A percentile compares a stretch with the other conserved stretches of the same genome.
These are phyloP conservation scores for Syncerus caffer DNA, from an alignment of 2,797 vertebrate species.

Conservation along the genomic window DNA sequence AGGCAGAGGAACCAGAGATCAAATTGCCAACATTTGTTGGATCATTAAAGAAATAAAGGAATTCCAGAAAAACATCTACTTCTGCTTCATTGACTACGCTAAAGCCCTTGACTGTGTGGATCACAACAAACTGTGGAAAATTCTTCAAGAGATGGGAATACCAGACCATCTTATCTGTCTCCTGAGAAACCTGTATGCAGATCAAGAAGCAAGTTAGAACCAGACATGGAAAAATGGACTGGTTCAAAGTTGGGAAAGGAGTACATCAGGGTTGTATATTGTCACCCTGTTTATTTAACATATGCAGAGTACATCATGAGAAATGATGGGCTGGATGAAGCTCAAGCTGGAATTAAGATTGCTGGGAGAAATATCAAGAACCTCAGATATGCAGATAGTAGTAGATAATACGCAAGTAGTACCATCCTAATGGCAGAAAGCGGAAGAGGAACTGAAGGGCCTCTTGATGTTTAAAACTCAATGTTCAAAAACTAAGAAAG, in stretches of 20 bases:
- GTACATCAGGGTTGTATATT: neutral
- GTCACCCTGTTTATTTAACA: neutral
- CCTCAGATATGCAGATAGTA: neutral
- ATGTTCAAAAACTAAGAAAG: neutral
- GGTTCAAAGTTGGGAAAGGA: neutral
- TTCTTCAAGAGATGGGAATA: neutral
- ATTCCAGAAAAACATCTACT: neutral
- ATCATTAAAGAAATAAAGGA: neutral
- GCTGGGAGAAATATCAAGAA: neutral
- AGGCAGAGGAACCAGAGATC: neutral
- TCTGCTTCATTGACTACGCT: neutral
- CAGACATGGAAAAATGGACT: neutral
- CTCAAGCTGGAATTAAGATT: neutral
- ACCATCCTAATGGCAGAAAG: neutral
- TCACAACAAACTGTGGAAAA: neutral
- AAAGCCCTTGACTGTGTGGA: neutral
- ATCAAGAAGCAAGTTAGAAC: neutral
- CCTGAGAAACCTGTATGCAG: neutral
- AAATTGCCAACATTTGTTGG: neutral
- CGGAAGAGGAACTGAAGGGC: neutral
- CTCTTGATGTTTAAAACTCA: neutral
- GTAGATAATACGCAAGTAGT: neutral
- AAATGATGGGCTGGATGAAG: neutral
- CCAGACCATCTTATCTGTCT: neutral
- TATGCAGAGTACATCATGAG: neutral